phyloP scores from a whole-genome alignment of 2,113 vertebrate genomes.

The Hippopotamus amphibius region DNA sequence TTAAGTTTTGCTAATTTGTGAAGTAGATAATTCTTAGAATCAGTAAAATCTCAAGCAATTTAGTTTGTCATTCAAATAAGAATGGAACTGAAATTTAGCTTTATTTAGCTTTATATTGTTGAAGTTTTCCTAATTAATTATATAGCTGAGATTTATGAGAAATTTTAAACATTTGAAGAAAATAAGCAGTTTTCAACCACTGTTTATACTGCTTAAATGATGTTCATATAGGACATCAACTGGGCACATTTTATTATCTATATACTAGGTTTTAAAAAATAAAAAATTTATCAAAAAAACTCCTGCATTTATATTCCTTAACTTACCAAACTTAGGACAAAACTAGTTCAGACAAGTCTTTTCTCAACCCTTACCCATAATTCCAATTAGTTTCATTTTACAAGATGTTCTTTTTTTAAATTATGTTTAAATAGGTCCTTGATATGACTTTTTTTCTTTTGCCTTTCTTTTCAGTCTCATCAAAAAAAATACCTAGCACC shows the following conservation, averaged over 20 bases:
- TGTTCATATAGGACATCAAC: not conserved
- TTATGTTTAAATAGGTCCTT: constrained; percentile 16
- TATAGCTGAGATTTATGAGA: not conserved
- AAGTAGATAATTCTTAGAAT: not conserved
- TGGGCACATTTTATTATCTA: constrained; percentile 18
- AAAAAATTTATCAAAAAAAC: not conserved
- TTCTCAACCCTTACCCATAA: not conserved
- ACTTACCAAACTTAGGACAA: constrained; percentile 17
- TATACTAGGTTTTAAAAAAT: constrained; percentile 7
- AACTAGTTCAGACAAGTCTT: not conserved
- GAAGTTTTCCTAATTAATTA: not conserved
- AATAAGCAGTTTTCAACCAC: constrained; percentile 22
- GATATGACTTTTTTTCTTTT: not conserved
- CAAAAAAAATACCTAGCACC: not conserved
- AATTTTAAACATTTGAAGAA: not conserved
- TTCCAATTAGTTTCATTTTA: constrained; percentile 52
- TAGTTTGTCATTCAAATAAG: constrained; percentile 28
- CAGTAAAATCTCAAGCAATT: not conserved
- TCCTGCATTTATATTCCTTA: constrained; percentile 18
- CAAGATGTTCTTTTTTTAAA: constrained; percentile 25
- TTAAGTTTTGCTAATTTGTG: constrained; percentile 20
- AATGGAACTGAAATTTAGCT: not conserved
- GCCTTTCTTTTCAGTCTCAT: constrained; percentile 1
- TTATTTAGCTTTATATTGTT: constrained; percentile 15
- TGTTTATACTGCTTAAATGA: constrained; percentile 29